These are phyloP conservation scores for Macropus fuliginosus DNA, from an alignment of 2,797 vertebrate genomes.

Conservation along the genomic window DNA sequence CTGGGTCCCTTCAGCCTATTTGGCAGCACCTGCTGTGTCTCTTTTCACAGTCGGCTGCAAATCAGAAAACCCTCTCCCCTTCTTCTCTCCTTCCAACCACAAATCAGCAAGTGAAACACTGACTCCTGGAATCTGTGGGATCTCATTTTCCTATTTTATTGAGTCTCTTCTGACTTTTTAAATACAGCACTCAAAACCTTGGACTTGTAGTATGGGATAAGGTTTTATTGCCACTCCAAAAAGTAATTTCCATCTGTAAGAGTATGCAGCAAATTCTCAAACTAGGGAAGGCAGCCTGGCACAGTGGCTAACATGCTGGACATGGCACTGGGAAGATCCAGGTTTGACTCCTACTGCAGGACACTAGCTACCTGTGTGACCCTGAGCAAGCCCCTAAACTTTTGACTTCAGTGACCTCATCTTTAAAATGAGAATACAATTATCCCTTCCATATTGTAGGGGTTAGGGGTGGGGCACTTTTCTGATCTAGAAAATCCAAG, in stretches of 20 bases:
- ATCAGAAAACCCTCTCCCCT: neutral
- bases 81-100: neutral
- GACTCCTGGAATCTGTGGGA: neutral
- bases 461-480: neutral
- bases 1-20: slow-evolving; percentile 34
- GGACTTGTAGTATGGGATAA: neutral
- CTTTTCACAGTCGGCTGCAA: slow-evolving; percentile 51
- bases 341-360: neutral
- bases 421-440: neutral
- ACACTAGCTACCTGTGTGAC: neutral
- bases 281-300: neutral
- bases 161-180: slow-evolving; percentile 21
- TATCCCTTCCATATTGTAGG: neutral
- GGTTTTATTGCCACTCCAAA: slow-evolving; percentile 9
- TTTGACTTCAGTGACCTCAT: neutral
- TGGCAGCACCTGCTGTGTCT: slow-evolving; percentile 35
- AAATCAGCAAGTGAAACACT: neutral
- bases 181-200: neutral
- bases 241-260: neutral
- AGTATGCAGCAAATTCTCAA: neutral
- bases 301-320: neutral
- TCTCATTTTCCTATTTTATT: neutral
- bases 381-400: neutral
- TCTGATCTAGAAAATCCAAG: neutral
- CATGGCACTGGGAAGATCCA: neutral